Evolutionary conservation across 35 echinoderm and acorn worm genomes (phyloP).

Genomic region (Hemicentrotus pulcherrimus): DNA sequence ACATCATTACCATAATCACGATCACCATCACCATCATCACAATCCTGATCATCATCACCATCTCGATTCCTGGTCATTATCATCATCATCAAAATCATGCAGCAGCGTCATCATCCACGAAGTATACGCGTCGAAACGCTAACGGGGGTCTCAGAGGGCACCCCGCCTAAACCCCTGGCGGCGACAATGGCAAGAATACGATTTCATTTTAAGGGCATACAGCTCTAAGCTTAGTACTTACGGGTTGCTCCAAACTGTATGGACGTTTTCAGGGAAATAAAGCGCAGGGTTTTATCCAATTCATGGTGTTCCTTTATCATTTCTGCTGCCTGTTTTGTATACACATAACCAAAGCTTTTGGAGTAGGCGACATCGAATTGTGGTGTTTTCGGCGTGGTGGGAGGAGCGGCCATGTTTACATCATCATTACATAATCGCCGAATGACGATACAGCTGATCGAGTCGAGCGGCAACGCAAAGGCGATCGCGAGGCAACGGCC

Average conservation of each 20-base stretch:
- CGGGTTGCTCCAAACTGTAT: slow-evolving; percentile 7
- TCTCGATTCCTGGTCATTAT: background rate
- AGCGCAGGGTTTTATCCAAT: slow-evolving; percentile 6
- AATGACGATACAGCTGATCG: too few relatives aligned
- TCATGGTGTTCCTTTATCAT: slow-evolving; percentile 22
- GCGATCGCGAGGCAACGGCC: too few relatives aligned
- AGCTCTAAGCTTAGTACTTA: background rate
- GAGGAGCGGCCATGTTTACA: background rate
- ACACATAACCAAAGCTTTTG: slow-evolving; percentile 13
- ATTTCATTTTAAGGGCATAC: background rate
- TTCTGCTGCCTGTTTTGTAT: slow-evolving; percentile 4
- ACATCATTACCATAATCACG: too few relatives aligned
- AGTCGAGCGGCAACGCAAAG: too few relatives aligned
- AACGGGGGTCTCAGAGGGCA: background rate
- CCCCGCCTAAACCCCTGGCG: background rate
- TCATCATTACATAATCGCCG: too few relatives aligned
- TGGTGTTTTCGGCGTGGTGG: background rate
- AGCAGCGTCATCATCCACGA: background rate
- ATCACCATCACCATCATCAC: too few relatives aligned
- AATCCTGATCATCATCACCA: background rate
- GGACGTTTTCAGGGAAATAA: slow-evolving; percentile 26
- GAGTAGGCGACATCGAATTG: slow-evolving; percentile 6
- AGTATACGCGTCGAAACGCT: background rate
- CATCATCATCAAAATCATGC: background rate
- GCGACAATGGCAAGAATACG: background rate